A percentile compares a stretch with the other conserved stretches of the same genome.
Evolutionary conservation across 2,888 invertebrate species (phyloP).

Genomic region (Drosophila rubida): DNA sequence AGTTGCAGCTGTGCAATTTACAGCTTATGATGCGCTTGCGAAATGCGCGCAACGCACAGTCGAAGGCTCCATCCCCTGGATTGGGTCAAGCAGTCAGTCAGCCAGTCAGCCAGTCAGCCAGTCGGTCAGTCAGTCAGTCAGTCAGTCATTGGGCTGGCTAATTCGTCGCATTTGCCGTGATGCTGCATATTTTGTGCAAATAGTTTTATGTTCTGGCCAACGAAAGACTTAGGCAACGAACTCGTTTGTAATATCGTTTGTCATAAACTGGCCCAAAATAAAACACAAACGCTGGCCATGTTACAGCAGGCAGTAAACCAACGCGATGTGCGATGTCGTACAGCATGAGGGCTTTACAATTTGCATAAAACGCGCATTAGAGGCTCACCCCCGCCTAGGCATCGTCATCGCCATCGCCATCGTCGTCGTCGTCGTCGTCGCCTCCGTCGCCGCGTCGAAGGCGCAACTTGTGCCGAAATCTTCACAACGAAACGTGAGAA

Average conservation of each 20-base stretch:
- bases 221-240: conserved; percentile 69
- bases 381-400: conserved; percentile 69
- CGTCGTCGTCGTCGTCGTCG: conserved; percentile 29
- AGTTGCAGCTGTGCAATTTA: conserved; percentile 79
- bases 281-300: no score
- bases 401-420: conserved; percentile 27
- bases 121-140: conserved; percentile 57
- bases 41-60: conserved; percentile 39
- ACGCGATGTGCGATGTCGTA: not conserved
- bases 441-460: conserved; percentile 49
- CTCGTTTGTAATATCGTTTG: conserved; percentile 44
- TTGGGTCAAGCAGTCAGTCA: conserved; percentile 56
- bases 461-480: conserved; percentile 82
- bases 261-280: conserved; percentile 46
- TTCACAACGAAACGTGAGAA: conserved; percentile 80
- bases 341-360: conserved; percentile 45
- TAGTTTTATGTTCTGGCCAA: conserved; percentile 22
- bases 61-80: conserved; percentile 31
- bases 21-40: conserved; percentile 77
- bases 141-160: conserved; percentile 57
- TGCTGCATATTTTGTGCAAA: conserved; percentile 37
- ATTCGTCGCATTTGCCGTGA: conserved; percentile 71
- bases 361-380: conserved; percentile 81
- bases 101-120: conserved; percentile 55
- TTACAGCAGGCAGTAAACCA: conserved; percentile 30